phyloP scores from a whole-genome alignment of 1,140 invertebrate genomes.

The Caenorhabditis brenneri region DNA sequence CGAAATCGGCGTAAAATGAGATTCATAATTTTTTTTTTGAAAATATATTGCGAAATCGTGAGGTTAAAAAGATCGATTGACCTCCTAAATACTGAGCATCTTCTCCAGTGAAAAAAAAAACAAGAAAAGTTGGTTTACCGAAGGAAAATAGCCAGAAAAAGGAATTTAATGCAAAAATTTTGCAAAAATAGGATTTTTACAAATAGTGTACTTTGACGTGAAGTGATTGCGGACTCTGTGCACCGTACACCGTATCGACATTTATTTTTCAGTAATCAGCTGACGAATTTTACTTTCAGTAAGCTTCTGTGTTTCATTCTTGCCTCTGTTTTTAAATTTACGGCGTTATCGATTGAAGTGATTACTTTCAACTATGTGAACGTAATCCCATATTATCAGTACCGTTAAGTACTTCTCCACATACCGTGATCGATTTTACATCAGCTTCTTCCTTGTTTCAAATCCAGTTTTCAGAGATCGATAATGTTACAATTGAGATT shows the following conservation, averaged over 20 bases:
- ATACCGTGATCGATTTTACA: neutral
- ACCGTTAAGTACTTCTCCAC: neutral
- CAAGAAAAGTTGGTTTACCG: too few relatives aligned
- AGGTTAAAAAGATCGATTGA: too few relatives aligned
- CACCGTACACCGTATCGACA: neutral
- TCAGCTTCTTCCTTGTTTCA: neutral
- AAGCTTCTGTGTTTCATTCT: too few relatives aligned
- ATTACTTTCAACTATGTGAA: neutral
- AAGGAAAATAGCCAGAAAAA: neutral
- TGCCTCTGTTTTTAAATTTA: too few relatives aligned
- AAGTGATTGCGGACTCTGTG: constrained; percentile 1
- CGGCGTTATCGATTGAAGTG: too few relatives aligned
- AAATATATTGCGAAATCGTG: too few relatives aligned
- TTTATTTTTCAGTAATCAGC: neutral
- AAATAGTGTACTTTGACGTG: neutral
- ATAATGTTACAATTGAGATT: constrained; percentile 32
- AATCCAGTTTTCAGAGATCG: constrained; percentile 31
- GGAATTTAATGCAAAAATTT: neutral
- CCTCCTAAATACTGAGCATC: too few relatives aligned
- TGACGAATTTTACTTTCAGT: neutral
- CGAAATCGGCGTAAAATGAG: neutral
- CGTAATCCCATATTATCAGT: too few relatives aligned
- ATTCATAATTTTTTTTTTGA: too few relatives aligned
- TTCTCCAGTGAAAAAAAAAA: neutral
- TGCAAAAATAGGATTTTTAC: neutral